Evolutionary conservation across 2,113 vertebrate species (phyloP).

Genomic region (Oophaga pumilio): DNA sequence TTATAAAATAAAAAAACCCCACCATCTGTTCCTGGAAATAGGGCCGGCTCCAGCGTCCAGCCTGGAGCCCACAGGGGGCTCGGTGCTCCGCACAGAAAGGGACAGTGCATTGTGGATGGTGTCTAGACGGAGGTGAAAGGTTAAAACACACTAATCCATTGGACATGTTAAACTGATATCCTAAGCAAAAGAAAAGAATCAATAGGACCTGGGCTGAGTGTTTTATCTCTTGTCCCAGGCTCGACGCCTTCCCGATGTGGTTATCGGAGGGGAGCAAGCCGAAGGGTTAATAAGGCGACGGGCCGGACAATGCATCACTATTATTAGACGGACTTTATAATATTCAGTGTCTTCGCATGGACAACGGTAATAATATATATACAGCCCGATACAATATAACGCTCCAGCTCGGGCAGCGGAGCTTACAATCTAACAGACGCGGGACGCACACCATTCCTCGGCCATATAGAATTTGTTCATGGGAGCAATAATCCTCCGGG

Average conservation of each 20-base stretch:
- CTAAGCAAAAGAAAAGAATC: conserved; percentile 64
- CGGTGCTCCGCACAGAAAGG: conserved; percentile 64
- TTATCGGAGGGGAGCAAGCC: background rate
- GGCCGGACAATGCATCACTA: background rate
- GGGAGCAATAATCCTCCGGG: no score
- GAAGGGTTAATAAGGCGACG: background rate
- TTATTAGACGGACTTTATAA: background rate
- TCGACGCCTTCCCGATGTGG: background rate
- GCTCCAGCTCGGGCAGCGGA: no score
- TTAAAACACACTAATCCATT: conserved; percentile 68
- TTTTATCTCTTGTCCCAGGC: background rate
- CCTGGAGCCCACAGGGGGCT: conserved; percentile 64
- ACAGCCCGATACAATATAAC: no score
- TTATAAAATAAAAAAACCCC: conserved; percentile 57
- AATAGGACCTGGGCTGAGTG: conserved; percentile 59
- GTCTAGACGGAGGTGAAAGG: conserved; percentile 73
- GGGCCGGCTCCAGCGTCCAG: conserved; percentile 66
- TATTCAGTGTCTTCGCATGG: background rate
- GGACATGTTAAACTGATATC: conserved; percentile 68
- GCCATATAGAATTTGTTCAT: no score
- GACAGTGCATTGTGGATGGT: conserved; percentile 62
- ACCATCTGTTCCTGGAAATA: conserved; percentile 71
- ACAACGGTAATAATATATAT: background rate
- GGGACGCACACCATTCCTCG: no score
- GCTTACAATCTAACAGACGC: no score